These are phyloP conservation scores for Oreotrochilus melanogaster DNA, from an alignment of 2,113 vertebrate species.

Conservation along the genomic window DNA sequence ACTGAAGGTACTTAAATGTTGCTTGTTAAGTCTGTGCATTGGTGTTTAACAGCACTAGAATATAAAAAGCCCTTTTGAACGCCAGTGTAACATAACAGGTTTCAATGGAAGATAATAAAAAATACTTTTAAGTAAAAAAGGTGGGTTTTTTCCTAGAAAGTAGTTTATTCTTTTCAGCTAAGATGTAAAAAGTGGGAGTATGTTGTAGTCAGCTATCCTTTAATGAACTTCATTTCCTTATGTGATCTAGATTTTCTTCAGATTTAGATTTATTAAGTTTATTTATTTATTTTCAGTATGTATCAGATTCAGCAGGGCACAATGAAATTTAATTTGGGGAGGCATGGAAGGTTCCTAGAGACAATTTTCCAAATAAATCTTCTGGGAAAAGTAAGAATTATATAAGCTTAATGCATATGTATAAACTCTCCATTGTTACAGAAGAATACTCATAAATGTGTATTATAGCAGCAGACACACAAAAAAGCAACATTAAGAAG, in stretches of 20 bases:
- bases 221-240: background rate
- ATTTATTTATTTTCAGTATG: background rate
- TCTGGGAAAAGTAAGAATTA: background rate
- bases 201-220: background rate
- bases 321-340: conserved; percentile 59
- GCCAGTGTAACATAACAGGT: background rate
- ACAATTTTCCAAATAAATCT: background rate
- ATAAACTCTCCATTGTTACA: background rate
- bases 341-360: background rate
- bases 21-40: background rate
- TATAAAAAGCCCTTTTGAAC: background rate
- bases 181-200: background rate
- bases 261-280: too few species aligned
- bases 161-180: background rate
- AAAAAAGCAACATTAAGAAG: background rate
- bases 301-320: background rate
- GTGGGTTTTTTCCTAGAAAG: background rate
- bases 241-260: background rate
- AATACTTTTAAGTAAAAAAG: background rate
- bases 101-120: background rate
- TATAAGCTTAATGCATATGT: background rate
- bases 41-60: background rate
- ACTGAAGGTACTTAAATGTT: background rate
- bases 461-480: background rate
- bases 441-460: background rate